These are phyloP conservation scores for Tetanocera ferruginea DNA, from an alignment of 2,888 invertebrate genomes.

Conservation along the genomic window DNA sequence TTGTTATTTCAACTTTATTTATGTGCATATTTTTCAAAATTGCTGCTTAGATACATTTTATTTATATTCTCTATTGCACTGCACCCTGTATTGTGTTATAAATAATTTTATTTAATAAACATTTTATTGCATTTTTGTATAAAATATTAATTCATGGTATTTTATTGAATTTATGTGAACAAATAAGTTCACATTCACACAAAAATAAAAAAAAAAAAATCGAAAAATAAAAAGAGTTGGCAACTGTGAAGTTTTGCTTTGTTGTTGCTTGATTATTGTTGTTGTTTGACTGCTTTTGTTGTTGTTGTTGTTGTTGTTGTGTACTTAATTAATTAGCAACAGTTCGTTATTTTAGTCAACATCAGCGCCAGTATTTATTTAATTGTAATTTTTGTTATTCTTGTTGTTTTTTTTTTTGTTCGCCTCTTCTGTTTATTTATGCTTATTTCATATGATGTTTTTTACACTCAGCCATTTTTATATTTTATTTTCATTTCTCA, in stretches of 20 bases:
- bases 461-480: background rate
- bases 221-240: background rate
- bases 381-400: background rate
- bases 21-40: background rate
- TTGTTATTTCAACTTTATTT: constrained; percentile 17
- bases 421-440: constrained; percentile 14
- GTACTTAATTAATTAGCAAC: constrained; percentile 37
- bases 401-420: constrained; percentile 4
- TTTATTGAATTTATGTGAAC: background rate
- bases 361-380: constrained; percentile 27
- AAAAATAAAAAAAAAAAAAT: too few relatives aligned
- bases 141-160: background rate
- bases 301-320: constrained; percentile 9
- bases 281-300: background rate
- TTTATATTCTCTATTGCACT: background rate
- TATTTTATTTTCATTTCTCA: background rate
- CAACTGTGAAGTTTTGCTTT: background rate
- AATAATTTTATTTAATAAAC: background rate
- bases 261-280: background rate
- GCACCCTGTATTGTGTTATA: background rate
- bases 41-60: background rate
- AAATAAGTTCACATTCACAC: too few relatives aligned
- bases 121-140: background rate
- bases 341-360: constrained; percentile 28
- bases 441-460: constrained; percentile 8